Evolutionary conservation across 2,888 invertebrate genomes (phyloP).

Genomic region (Opisthograptis luteolata): DNA sequence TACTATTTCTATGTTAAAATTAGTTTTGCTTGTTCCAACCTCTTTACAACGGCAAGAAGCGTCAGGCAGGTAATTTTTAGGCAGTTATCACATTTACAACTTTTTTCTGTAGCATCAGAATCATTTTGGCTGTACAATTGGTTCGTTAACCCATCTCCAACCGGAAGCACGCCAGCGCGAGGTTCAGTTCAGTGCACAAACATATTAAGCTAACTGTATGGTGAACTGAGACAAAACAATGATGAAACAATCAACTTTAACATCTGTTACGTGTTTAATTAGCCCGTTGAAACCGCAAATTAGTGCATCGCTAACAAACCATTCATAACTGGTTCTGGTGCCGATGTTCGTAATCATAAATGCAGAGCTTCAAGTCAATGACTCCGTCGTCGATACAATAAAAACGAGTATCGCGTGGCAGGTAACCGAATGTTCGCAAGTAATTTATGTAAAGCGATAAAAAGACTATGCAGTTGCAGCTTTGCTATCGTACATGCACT

Average conservation of each 20-base stretch:
- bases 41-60: no score
- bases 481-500: background rate
- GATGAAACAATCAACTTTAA: conserved; percentile 10
- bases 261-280: conserved; percentile 10
- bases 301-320: conserved; percentile 8
- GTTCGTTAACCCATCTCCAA: conserved; percentile 8
- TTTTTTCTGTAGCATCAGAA: no score
- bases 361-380: conserved; percentile 17
- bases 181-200: conserved; percentile 22
- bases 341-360: conserved; percentile 2
- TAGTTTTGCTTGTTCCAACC: no score
- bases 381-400: background rate
- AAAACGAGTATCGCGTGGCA: conserved; percentile 2
- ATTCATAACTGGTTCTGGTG: conserved; percentile 1
- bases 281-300: conserved; percentile 14
- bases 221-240: background rate
- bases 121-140: background rate
- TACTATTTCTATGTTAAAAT: no score
- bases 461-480: conserved; percentile 7
- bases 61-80: no score
- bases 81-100: no score
- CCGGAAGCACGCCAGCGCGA: conserved; percentile 4
- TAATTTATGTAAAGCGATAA: conserved; percentile 7
- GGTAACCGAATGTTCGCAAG: conserved; percentile 15
- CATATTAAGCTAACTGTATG: conserved; percentile 7